Base-by-base conservation (phyloP, 2,888 invertebrate genomes). In the Polyommatus icarus region DNA sequence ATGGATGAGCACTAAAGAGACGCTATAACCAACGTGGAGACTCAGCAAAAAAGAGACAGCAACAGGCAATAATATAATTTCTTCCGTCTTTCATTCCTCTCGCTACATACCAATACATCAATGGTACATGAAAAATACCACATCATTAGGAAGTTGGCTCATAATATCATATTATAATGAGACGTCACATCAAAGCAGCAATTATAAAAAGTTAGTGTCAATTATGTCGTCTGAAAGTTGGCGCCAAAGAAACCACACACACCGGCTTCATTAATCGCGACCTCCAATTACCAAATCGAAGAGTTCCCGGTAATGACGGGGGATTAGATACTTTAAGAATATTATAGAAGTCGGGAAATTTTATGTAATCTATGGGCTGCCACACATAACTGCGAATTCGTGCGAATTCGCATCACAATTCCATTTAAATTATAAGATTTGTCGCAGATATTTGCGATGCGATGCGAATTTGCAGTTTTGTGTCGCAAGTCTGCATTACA, bases 221-320 rank as follows among this genome's bases (percentile, higher is more conserved):
- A 77, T 77, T 77, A 71, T 50, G 46, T 40, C 67, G 76, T 77
- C 73, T 73, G 72, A 72, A 59, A 59, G 72, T 77, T 77, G 79
- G 78, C 80, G 79, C 85, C 87, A 85, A 89, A 91, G 90, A 91
- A 88, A 91, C 90, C 83, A 82, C 84, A 82, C 87, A 24, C 59
- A 85, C 86, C 87, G 84, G 85, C 85, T 87, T 92, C 91, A 90
- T 91, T 91, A 91, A 88, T 87, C 84, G 86, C 82, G 86, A 84
- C 84, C 85, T 91, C 91, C 90, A 92, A 92, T 92, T 91, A 92
- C 88, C 88, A 87, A 85, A 83, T 84, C 80, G 79, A 79, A 78
- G 54, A 78, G 50, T 10, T 81, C 85, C 67, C 82, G 80, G 82
- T 87, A 76, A 54, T 78, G 83, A 79, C 46, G 40, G 5, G 29